phyloP scores from a whole-genome alignment of 2,113 vertebrate species.

The Phylloscopus whistleri region DNA sequence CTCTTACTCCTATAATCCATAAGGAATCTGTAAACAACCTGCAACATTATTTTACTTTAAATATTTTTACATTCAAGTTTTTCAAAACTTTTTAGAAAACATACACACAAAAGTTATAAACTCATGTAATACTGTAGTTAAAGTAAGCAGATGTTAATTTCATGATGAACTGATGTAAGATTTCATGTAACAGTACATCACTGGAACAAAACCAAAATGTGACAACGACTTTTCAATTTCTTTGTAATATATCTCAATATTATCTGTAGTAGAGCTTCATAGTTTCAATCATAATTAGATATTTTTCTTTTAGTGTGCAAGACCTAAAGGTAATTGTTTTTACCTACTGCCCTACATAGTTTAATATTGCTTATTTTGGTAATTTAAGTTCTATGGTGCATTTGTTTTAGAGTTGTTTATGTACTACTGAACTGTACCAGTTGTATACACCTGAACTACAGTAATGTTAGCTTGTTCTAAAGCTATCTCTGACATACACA shows the following conservation, averaged over 20 bases:
- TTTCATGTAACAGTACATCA: conserved; percentile 68
- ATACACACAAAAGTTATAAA: background rate
- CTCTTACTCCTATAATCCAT: conserved; percentile 52
- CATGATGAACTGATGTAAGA: conserved; percentile 42
- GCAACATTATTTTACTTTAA: conserved; percentile 60
- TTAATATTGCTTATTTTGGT: conserved; percentile 72
- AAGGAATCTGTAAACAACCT: conserved; percentile 48
- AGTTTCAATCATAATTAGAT: conserved; percentile 59
- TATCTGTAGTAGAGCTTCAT: conserved; percentile 47
- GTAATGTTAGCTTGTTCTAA: conserved; percentile 84
- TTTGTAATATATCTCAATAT: conserved; percentile 47
- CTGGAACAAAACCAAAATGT: conserved; percentile 78
- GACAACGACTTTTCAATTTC: conserved; percentile 58
- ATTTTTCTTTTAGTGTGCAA: conserved; percentile 59
- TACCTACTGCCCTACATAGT: conserved; percentile 44
- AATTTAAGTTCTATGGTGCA: conserved; percentile 72
- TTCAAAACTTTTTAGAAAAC: conserved; percentile 11
- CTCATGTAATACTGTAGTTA: conserved; percentile 37
- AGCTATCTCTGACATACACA: conserved; percentile 74
- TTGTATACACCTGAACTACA: conserved; percentile 73
- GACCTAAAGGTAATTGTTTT: conserved; percentile 55
- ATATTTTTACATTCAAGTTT: conserved; percentile 62
- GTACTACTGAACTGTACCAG: conserved; percentile 83
- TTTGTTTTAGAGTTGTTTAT: conserved; percentile 73
- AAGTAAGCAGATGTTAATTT: conserved; percentile 52